Evolutionary conservation across 1,140 invertebrate genomes (phyloP).

Genomic region (Pomphorhynchus laevis): DNA sequence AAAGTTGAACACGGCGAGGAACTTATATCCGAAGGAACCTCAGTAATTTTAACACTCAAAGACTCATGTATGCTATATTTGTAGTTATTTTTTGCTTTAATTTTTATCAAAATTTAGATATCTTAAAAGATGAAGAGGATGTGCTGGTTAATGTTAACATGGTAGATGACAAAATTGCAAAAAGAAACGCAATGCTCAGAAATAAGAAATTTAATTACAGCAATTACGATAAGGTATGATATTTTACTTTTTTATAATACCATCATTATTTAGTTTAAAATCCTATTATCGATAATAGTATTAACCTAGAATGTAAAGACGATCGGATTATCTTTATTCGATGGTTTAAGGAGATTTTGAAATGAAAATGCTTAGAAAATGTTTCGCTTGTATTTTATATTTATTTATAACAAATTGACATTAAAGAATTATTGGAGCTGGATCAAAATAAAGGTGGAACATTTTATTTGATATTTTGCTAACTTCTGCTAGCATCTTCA

Average conservation of each 20-base stretch:
- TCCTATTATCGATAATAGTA: background rate
- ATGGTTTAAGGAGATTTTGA: too few species aligned
- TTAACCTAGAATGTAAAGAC: too few species aligned
- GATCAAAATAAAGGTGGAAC: too few species aligned
- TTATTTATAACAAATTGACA: too few species aligned
- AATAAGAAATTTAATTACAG: slow-evolving; percentile 37
- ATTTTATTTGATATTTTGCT: too few species aligned
- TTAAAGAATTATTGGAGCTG: too few species aligned
- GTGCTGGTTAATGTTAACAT: slow-evolving; percentile 77
- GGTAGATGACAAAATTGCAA: slow-evolving; percentile 53
- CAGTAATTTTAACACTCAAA: slow-evolving; percentile 56
- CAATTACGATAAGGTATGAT: slow-evolving; percentile 52
- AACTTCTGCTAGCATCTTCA: too few species aligned
- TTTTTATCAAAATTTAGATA: slow-evolving; percentile 20
- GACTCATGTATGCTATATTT: slow-evolving; percentile 31
- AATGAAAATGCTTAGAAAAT: too few species aligned
- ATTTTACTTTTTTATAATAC: background rate
- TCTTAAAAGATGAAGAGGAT: slow-evolving; percentile 41
- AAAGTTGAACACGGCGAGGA: slow-evolving; percentile 46
- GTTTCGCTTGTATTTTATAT: too few species aligned
- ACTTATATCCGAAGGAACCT: slow-evolving; percentile 40
- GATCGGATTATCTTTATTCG: too few species aligned
- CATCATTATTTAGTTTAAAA: background rate
- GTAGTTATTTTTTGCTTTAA: background rate
- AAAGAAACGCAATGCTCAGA: slow-evolving; percentile 46